Conservation (phyloP, 2,113 vertebrate species). For the Mandrillus leucophaeus region DNA sequence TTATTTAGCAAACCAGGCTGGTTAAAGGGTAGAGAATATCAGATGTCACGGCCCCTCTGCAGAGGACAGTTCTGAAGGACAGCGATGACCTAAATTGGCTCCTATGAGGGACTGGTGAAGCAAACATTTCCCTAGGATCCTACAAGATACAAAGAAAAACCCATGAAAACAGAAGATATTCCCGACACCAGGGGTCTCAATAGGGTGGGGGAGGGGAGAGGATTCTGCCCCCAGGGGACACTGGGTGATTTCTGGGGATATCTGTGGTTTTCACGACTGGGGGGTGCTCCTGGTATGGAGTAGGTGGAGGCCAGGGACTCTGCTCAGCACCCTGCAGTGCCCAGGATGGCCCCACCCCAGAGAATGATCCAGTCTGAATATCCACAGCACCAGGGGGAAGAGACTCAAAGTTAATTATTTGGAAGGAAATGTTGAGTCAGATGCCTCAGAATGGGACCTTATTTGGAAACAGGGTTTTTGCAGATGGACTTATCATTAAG, state of each 20-base stretch:
- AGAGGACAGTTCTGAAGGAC: neutral
- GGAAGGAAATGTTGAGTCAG: neutral
- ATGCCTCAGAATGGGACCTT: neutral
- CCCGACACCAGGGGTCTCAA: neutral
- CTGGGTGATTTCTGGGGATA: neutral
- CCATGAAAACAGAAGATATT: neutral
- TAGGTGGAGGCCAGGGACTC: neutral
- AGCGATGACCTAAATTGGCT: neutral
- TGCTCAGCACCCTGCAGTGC: too few relatives aligned
- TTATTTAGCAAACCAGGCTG: neutral
- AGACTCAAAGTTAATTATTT: neutral
- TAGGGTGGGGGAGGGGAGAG: neutral
- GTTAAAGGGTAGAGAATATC: neutral
- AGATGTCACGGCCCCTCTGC: too few relatives aligned
- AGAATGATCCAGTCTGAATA: neutral
- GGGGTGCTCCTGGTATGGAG: neutral
- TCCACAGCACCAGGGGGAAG: neutral
- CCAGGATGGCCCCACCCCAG: neutral
- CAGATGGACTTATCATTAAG: neutral
- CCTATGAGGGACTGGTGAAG: neutral
- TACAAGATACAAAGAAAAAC: neutral
- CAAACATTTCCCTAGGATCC: neutral
- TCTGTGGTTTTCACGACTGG: neutral
- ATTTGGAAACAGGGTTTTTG: neutral
- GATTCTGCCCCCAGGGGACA: neutral